These are phyloP conservation scores for Tetranychus urticae DNA, from an alignment of 1,140 invertebrate genomes.

Conservation along the genomic window DNA sequence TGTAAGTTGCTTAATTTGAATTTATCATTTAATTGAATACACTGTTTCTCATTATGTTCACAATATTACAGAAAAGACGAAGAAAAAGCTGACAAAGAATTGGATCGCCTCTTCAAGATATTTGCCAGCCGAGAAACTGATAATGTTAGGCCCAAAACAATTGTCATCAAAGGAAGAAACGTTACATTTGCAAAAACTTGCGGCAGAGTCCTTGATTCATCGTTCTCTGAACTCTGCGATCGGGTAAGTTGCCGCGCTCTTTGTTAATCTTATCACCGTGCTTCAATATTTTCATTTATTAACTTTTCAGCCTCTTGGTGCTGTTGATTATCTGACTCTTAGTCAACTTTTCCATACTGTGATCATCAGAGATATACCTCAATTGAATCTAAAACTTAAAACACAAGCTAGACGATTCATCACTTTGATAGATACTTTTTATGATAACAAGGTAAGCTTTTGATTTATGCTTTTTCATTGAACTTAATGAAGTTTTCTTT, in stretches of 20 bases:
- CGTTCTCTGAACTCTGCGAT: constrained; percentile 72
- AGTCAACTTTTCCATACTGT: constrained; percentile 82
- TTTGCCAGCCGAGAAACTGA: constrained; percentile 73
- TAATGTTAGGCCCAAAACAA: constrained; percentile 46
- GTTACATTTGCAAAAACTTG: constrained; percentile 70
- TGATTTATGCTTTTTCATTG: not conserved
- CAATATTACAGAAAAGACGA: not conserved
- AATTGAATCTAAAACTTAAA: constrained; percentile 45
- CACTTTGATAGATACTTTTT: constrained; percentile 86
- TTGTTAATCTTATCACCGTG: not conserved
- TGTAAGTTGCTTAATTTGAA: constrained; percentile 28
- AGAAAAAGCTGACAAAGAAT: constrained; percentile 33
- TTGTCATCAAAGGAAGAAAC: constrained; percentile 66
- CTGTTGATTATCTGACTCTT: constrained; percentile 76
- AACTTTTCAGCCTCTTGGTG: constrained; percentile 50
- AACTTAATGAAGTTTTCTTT: not conserved
- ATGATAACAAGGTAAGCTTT: constrained; percentile 56
- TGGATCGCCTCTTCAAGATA: constrained; percentile 68
- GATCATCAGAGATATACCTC: constrained; percentile 66
- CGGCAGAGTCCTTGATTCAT: constrained; percentile 66
- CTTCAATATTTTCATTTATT: not conserved
- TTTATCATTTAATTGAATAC: constrained; percentile 3
- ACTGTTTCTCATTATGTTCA: not conserved
- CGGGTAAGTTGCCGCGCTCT: constrained; percentile 27
- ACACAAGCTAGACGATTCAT: constrained; percentile 81